Base-by-base conservation (phyloP, 2,888 invertebrate species). In the Clusia tigrina region DNA sequence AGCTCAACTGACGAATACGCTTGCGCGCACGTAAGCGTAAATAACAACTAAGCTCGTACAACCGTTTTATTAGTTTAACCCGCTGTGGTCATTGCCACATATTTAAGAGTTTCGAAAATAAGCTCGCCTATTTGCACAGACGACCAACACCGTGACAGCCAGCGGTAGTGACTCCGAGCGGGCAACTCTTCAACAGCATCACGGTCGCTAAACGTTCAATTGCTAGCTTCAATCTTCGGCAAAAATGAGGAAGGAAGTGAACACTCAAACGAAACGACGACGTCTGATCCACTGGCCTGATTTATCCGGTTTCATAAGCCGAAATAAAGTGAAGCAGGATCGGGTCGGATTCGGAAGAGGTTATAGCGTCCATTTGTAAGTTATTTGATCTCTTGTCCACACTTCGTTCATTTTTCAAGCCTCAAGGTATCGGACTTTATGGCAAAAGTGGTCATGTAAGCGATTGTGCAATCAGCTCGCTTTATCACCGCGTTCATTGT, bases 31-130 rank as follows among this genome's bases (percentile, higher is more conserved):
- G 67, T 67, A 67, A 67, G 59, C 69, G 66, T 72, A 64, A 76
- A 55, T 62, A 61, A 66, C 66, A 66, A 78, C 76, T 77, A 72
- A 74, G 58, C 63, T 57, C 69, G 73, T 74, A 69, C 78, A 77
- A 72, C 72, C 63, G 60, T 73, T 76, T 70, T 64, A 69, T 71
- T 65, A 69, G 67, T 66, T 72, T 73, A 71, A 70, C 69, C 71
- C 63, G 69, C 46, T 24, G 18, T 61, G 57, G 62, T 54, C 63
- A 63, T 60, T 66, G 66, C 51, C 65, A 64, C 58, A 71, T 15
- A 37, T 37, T 9, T 18, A 17, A 32, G 25, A 6, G 48, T 57
- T 46, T 57, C 57, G 57, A 25, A 57, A 57, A 26, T 38, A 9
- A 38, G 38, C n/a, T n/a, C 38, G 22, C 32, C 20, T 55, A 38